Conservation (phyloP, 2,113 vertebrate genomes). For the Nannospalax galili region DNA sequence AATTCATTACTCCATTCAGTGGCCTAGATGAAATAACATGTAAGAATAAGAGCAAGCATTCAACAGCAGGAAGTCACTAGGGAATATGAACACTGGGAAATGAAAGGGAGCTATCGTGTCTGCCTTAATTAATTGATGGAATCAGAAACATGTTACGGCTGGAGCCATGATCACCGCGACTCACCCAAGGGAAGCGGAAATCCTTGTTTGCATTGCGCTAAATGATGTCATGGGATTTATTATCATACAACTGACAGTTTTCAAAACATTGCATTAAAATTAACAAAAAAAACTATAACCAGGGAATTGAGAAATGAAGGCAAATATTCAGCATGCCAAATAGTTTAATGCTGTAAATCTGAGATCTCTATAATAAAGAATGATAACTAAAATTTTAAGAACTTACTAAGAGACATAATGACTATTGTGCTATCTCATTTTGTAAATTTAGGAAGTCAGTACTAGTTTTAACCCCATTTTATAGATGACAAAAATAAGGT, state of each 20-base stretch:
- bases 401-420: background rate
- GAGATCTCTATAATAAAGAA: background rate
- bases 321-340: conserved; percentile 56
- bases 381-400: background rate
- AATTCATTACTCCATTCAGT: conserved; percentile 54
- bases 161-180: conserved; percentile 33
- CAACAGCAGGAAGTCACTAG: conserved; percentile 59
- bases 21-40: conserved; percentile 6
- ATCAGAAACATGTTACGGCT: conserved; percentile 61
- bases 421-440: background rate
- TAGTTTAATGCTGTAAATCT: conserved; percentile 13
- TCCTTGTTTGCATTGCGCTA: conserved; percentile 62
- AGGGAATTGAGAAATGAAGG: conserved; percentile 55
- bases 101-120: conserved; percentile 71
- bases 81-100: conserved; percentile 69
- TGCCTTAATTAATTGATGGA: conserved; percentile 72
- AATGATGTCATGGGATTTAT: conserved; percentile 58
- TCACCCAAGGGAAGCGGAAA: conserved; percentile 16
- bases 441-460: background rate
- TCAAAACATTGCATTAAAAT: conserved; percentile 68
- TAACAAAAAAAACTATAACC: conserved; percentile 60
- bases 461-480: background rate
- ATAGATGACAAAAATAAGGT: background rate
- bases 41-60: conserved; percentile 56
- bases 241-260: conserved; percentile 64